These are phyloP conservation scores for Otocyon megalotis DNA, from an alignment of 2,113 vertebrate species.

Conservation along the genomic window DNA sequence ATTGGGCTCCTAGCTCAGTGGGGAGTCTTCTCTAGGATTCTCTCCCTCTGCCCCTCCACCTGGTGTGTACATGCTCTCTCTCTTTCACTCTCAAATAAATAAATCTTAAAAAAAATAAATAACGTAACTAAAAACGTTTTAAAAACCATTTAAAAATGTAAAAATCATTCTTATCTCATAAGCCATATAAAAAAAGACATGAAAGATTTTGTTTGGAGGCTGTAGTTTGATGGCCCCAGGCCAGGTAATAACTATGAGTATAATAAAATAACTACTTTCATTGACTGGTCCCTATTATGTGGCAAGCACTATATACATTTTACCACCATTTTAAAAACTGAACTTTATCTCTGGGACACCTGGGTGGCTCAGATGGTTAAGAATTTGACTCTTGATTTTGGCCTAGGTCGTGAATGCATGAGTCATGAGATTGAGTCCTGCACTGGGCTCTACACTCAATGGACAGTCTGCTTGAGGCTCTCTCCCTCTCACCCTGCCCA, in stretches of 20 bases:
- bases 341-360: not conserved
- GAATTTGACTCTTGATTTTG: not conserved
- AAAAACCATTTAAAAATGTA: conserved; percentile 22
- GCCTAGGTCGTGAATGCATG: not conserved
- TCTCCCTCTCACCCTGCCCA: not conserved
- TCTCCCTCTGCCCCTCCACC: not conserved
- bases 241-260: not conserved
- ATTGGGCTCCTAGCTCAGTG: not conserved
- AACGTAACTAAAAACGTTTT: not conserved
- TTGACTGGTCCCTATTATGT: not conserved
- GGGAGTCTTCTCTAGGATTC: not conserved
- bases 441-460: not conserved
- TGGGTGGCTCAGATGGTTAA: not conserved
- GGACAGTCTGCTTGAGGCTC: not conserved
- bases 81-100: not conserved
- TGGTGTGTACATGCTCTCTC: not conserved
- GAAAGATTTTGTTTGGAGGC: not conserved
- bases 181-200: not conserved
- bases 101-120: not conserved
- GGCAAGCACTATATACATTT: not conserved
- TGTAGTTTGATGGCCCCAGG: not conserved
- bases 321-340: not conserved
- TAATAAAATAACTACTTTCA: not conserved
- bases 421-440: not conserved
- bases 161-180: not conserved